These are phyloP conservation scores for Leptodactylus fuscus DNA, from an alignment of 2,113 vertebrate genomes.

Conservation along the genomic window DNA sequence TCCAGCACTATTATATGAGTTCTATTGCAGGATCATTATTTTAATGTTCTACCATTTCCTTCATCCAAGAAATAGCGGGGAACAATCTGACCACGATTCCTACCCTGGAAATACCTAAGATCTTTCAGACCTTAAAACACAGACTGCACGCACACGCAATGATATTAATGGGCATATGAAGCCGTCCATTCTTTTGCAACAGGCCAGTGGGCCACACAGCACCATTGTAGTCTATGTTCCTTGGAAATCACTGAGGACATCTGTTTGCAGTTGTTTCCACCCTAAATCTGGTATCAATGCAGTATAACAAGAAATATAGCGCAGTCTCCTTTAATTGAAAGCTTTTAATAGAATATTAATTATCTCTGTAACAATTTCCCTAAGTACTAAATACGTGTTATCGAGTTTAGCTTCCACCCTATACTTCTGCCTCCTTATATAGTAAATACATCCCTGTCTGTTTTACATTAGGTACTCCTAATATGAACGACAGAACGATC, in stretches of 20 bases:
- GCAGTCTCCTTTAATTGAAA: background rate
- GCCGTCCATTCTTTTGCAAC: too few species aligned
- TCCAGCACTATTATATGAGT: background rate
- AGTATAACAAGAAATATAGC: background rate
- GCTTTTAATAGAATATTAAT: background rate
- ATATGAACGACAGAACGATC: background rate
- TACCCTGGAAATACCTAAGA: too few species aligned
- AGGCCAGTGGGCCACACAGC: too few species aligned
- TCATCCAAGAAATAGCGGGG: background rate
- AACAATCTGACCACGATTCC: too few species aligned
- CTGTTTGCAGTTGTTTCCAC: too few species aligned
- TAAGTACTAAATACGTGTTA: background rate
- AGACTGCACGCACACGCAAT: too few species aligned
- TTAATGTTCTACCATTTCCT: background rate
- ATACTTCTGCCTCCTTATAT: conserved; percentile 12
- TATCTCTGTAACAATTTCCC: background rate
- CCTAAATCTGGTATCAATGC: too few species aligned
- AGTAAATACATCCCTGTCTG: conserved; percentile 22
- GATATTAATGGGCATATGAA: too few species aligned
- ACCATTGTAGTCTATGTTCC: too few species aligned
- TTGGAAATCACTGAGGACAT: too few species aligned
- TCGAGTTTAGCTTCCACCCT: background rate
- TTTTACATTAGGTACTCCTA: conserved; percentile 34
- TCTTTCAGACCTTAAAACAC: too few species aligned
- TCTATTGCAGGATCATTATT: background rate